Conservation (phyloP, 2,797 vertebrate species). For the Phataginus tricuspis region DNA sequence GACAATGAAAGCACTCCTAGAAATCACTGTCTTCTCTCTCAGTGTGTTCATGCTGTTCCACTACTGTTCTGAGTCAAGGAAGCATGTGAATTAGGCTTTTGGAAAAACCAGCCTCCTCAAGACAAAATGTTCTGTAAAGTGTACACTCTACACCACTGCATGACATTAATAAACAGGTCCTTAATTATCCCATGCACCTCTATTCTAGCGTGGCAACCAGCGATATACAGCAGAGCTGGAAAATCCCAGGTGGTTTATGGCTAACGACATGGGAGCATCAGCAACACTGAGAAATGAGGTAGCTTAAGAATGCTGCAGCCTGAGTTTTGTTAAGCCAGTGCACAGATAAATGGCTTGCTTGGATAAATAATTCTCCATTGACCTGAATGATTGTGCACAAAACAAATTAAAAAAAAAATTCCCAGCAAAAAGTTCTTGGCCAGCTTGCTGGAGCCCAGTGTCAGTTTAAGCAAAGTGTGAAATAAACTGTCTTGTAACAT, state of each 20-base stretch:
- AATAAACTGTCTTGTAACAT: neutral
- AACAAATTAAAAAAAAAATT: constrained; percentile 9
- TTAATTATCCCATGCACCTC: constrained; percentile 29
- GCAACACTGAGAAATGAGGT: constrained; percentile 40
- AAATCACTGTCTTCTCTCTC: neutral
- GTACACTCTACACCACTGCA: neutral
- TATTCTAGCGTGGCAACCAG: neutral
- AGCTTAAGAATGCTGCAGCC: constrained; percentile 45
- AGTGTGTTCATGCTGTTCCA: neutral
- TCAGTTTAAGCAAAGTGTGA: neutral
- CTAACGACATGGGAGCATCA: constrained; percentile 41
- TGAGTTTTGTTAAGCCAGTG: constrained; percentile 63
- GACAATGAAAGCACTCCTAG: neutral
- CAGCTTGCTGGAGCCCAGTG: constrained; percentile 28
- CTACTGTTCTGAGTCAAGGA: constrained; percentile 43
- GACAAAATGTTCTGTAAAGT: constrained; percentile 66
- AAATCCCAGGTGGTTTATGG: constrained; percentile 57
- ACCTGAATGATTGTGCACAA: constrained; percentile 25
- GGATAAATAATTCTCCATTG: neutral
- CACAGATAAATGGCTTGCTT: constrained; percentile 39
- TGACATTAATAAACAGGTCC: constrained; percentile 48
- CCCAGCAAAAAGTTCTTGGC: neutral
- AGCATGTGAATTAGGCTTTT: neutral
- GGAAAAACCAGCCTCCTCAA: constrained; percentile 61
- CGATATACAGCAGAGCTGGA: constrained; percentile 55